A percentile compares a stretch with the other conserved stretches of the same genome.
Conservation (phyloP, 2,888 invertebrate species). For the Rhorus exstirpatorius region DNA sequence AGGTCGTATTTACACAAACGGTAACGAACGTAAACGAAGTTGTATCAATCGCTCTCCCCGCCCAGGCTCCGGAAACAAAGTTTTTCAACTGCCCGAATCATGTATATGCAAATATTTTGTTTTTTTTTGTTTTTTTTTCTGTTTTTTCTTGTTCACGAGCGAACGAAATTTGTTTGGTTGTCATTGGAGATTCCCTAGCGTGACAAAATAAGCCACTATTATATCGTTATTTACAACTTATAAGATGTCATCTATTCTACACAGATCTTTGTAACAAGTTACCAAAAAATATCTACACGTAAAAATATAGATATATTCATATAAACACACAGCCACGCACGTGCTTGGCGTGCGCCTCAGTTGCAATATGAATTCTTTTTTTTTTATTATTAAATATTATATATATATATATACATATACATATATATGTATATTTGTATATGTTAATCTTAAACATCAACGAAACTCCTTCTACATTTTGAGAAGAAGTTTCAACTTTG, state of each 20-base stretch:
- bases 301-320: constrained; percentile 80
- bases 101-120: not conserved
- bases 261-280: constrained; percentile 79
- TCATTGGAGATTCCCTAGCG: constrained; percentile 57
- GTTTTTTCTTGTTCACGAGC: constrained; percentile 15
- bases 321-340: constrained; percentile 66
- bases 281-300: constrained; percentile 84
- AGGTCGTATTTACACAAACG: constrained; percentile 74
- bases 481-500: constrained; percentile 51
- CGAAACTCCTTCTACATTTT: constrained; percentile 43
- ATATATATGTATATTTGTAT: constrained; percentile 10
- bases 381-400: not conserved
- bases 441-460: constrained; percentile 65
- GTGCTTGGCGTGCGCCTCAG: constrained; percentile 54
- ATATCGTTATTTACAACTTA: constrained; percentile 65
- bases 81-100: constrained; percentile 18
- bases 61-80: constrained; percentile 23
- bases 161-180: constrained; percentile 26
- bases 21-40: constrained; percentile 72
- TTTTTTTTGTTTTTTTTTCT: not conserved
- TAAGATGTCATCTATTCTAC: constrained; percentile 55
- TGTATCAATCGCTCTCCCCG: constrained; percentile 57
- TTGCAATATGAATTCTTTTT: constrained; percentile 46
- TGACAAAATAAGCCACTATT: constrained; percentile 60
- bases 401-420: not conserved